phyloP scores from a whole-genome alignment of 2,888 invertebrate species.

The Atethmia centrago region DNA sequence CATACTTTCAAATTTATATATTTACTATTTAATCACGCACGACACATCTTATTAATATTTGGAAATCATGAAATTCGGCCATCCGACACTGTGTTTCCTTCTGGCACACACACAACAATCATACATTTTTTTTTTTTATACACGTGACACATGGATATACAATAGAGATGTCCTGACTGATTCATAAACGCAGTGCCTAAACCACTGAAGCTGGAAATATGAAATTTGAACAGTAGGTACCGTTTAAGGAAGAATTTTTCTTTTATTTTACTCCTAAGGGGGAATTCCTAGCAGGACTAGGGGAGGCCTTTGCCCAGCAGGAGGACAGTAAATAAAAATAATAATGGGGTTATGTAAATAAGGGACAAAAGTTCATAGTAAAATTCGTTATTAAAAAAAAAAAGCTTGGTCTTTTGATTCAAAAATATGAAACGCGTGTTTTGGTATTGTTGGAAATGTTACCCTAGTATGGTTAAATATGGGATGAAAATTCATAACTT shows the following conservation, averaged over 20 bases:
- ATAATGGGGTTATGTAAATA: neutral
- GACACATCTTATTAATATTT: too few relatives aligned
- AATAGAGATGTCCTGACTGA: neutral
- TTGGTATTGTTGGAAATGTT: neutral
- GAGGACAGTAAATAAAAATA: neutral
- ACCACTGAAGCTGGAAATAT: neutral
- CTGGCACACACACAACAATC: too few relatives aligned
- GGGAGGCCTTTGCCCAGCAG: neutral
- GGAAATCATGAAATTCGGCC: too few relatives aligned
- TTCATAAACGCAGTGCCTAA: neutral
- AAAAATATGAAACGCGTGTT: neutral
- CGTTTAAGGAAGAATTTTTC: neutral
- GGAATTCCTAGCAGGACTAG: neutral
- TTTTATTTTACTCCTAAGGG: neutral
- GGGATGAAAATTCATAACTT: neutral
- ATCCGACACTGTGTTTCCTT: too few relatives aligned
- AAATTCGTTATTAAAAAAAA: neutral
- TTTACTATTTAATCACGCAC: too few relatives aligned
- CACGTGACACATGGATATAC: too few relatives aligned
- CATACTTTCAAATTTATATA: too few relatives aligned
- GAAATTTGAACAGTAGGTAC: neutral
- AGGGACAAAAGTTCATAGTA: neutral
- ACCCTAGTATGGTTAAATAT: neutral
- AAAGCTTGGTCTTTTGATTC: neutral
- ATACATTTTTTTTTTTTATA: too few relatives aligned